These are phyloP conservation scores for Sarcophaga subvicina DNA, from an alignment of 2,888 invertebrate genomes.

Conservation along the genomic window DNA sequence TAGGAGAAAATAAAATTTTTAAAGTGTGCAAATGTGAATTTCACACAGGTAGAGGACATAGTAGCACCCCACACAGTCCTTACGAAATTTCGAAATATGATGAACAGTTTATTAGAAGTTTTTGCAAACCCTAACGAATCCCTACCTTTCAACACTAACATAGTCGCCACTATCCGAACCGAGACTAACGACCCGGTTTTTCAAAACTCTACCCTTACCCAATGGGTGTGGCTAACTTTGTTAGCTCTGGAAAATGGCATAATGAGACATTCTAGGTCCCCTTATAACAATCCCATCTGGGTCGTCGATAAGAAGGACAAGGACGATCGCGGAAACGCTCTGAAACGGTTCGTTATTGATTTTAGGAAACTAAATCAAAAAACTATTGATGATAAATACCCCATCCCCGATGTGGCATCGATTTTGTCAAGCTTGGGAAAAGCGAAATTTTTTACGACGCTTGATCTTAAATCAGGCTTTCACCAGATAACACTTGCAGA, in stretches of 20 bases:
- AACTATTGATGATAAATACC: constrained; percentile 36
- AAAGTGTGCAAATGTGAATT: constrained; percentile 60
- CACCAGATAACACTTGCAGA: constrained; percentile 17
- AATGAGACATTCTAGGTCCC: constrained; percentile 51
- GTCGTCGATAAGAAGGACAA: constrained; percentile 33
- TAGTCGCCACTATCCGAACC: neutral
- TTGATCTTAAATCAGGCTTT: neutral
- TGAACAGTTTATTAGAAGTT: constrained; percentile 12
- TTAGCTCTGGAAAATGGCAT: constrained; percentile 20
- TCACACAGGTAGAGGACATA: constrained; percentile 52
- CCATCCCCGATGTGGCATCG: neutral
- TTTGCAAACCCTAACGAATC: constrained; percentile 53
- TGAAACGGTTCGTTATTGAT: constrained; percentile 38
- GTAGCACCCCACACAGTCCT: neutral
- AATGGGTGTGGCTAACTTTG: no score
- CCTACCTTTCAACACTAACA: constrained; percentile 53
- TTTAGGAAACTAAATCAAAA: constrained; percentile 37
- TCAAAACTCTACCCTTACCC: no score
- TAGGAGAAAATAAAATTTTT: constrained; percentile 53
- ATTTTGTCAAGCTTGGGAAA: no score
- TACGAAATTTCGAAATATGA: constrained; percentile 28
- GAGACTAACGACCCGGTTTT: no score
- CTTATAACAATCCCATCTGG: constrained; percentile 37
- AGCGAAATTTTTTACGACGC: no score
- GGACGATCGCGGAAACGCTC: constrained; percentile 2